Conservation (phyloP, 92 coral and sea anemone species). For the Epizoanthus illoricatus region DNA sequence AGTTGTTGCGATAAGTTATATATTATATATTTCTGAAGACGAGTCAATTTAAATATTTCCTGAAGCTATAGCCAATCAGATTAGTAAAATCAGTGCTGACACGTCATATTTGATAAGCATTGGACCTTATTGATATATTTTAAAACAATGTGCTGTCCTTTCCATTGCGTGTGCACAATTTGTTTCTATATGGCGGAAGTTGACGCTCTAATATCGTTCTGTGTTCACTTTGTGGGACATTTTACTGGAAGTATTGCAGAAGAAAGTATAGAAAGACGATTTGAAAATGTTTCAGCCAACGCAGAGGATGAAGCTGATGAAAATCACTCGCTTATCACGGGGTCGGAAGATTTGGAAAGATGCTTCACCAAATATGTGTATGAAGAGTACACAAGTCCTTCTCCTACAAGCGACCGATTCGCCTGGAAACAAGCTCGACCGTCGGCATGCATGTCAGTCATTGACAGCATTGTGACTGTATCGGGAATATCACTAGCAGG, state of each 20-base stretch:
- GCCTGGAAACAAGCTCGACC: conserved; percentile 27
- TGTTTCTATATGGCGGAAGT: too few species aligned
- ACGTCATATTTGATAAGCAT: too few species aligned
- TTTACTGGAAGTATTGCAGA: conserved; percentile 9
- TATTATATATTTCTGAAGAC: too few species aligned
- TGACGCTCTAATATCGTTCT: not conserved
- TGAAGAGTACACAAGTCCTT: conserved; percentile 10
- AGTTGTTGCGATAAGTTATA: too few species aligned
- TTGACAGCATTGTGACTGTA: not conserved
- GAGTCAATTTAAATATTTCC: too few species aligned
- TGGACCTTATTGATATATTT: too few species aligned
- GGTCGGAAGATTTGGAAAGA: not conserved
- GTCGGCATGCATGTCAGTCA: not conserved
- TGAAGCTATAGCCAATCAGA: too few species aligned
- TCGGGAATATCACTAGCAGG: not conserved
- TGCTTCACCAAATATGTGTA: not conserved
- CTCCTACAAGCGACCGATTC: not conserved
- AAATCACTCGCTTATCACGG: not conserved
- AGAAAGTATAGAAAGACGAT: not conserved
- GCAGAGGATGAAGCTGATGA: not conserved
- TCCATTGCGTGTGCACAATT: too few species aligned
- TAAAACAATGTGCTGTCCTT: too few species aligned
- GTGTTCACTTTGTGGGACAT: not conserved
- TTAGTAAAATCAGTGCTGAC: too few species aligned
- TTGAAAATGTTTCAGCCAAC: not conserved